A percentile compares a stretch with the other conserved stretches of the same genome.
Conservation (phyloP, 2,888 invertebrate species). For the Cerceris ruficornis region DNA sequence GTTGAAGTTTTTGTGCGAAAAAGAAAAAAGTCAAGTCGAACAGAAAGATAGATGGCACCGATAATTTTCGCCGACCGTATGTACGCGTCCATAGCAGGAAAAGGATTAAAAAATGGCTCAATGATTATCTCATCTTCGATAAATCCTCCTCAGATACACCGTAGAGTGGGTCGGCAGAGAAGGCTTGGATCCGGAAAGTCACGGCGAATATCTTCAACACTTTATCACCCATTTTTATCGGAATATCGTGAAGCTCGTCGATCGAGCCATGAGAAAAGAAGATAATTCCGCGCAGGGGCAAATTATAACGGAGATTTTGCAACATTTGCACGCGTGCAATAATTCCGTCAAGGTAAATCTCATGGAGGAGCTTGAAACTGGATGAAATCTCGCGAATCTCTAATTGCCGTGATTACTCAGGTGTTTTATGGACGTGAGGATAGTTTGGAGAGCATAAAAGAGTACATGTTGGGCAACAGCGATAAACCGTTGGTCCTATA, state of each 20-base stretch:
- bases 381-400: neutral
- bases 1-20: no score
- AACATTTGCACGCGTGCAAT: conserved; percentile 97
- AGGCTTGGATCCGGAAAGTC: conserved; percentile 95
- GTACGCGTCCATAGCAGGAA: no score
- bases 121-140: neutral
- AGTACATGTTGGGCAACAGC: conserved; percentile 92
- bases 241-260: conserved; percentile 95
- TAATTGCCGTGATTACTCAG: conserved; percentile 72
- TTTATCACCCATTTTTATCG: conserved; percentile 97
- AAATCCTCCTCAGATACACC: conserved; percentile 86
- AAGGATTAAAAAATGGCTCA: no score
- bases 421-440: conserved; percentile 97
- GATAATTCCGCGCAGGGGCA: conserved; percentile 96
- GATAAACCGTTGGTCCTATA: conserved; percentile 95
- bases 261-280: conserved; percentile 97
- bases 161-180: conserved; percentile 99
- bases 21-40: no score
- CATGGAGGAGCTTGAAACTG: neutral
- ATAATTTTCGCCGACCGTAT: no score
- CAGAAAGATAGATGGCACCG: no score
- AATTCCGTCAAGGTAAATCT: conserved; percentile 90
- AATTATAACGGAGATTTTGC: conserved; percentile 95
- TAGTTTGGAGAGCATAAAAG: conserved; percentile 89
- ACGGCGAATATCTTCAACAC: conserved; percentile 95